These are phyloP conservation scores for Carapus acus DNA, from an alignment of 2,797 vertebrate genomes.

Conservation along the genomic window DNA sequence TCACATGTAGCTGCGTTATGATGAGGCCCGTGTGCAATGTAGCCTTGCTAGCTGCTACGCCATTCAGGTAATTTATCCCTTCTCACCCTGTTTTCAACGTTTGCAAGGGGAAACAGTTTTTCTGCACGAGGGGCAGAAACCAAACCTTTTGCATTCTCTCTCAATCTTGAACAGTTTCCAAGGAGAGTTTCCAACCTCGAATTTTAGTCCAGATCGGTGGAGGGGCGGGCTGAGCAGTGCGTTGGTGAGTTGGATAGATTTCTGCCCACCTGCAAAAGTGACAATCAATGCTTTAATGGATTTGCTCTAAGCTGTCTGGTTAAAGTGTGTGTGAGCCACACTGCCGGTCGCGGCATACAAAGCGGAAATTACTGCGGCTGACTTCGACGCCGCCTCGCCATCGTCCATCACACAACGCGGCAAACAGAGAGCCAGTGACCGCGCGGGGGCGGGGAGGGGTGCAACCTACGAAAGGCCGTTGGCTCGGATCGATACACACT, in stretches of 20 bases:
- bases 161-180: no score
- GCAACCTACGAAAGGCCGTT: conserved; percentile 2
- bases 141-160: no score
- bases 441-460: conserved; percentile 7
- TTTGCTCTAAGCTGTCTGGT: conserved; percentile 45
- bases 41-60: no score
- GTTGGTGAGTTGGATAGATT: no score
- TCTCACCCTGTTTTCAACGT: no score
- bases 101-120: no score
- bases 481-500: conserved; percentile 28
- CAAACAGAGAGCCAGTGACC: conserved; percentile 22
- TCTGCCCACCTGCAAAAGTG: conserved; percentile 48
- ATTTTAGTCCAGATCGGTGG: conserved; percentile 35
- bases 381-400: conserved; percentile 38
- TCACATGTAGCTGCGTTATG: no score
- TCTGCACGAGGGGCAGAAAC: no score
- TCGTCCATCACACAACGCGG: conserved; percentile 42
- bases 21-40: no score
- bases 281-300: conserved; percentile 46
- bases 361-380: conserved; percentile 57
- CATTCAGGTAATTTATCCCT: no score
- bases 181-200: conserved; percentile 32
- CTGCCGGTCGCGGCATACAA: conserved; percentile 25
- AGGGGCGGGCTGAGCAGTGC: no score
- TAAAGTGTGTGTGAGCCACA: conserved; percentile 22